A percentile compares a stretch with the other conserved stretches of the same genome.
Evolutionary conservation across 1,140 invertebrate genomes (phyloP).

Genomic region (Bursaphelenchus mucronatus): DNA sequence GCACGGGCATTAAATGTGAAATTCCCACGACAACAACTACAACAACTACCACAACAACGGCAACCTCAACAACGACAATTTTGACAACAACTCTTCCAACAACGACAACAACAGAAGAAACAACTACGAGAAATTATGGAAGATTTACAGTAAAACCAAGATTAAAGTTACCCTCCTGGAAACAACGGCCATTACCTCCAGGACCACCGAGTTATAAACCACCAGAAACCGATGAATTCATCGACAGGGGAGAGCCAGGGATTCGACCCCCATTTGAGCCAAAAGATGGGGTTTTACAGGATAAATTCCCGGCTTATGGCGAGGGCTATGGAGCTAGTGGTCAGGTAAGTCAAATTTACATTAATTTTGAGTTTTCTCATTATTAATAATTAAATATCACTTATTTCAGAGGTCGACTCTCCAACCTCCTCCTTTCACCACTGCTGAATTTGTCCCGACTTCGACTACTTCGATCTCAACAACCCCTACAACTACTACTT

Average conservation of each 20-base stretch:
- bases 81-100: constrained; percentile 24
- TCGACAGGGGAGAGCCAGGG: background rate
- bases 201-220: constrained; percentile 7
- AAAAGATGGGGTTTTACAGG: no score
- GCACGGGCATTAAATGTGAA: constrained; percentile 39
- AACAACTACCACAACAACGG: constrained; percentile 30
- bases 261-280: no score
- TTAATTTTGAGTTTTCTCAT: no score
- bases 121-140: background rate
- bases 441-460: constrained; percentile 3
- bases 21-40: constrained; percentile 36
- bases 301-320: no score
- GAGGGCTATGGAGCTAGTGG: no score
- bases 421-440: constrained; percentile 2
- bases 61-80: constrained; percentile 11
- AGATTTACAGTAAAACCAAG: constrained; percentile 5
- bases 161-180: constrained; percentile 11
- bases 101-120: constrained; percentile 20
- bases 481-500: constrained; percentile 25
- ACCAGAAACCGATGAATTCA: background rate
- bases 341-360: no score
- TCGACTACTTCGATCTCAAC: constrained; percentile 24
- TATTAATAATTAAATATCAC: no score
- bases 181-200: constrained; percentile 2
- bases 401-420: no score